phyloP scores from a whole-genome alignment of 1,140 invertebrate species.

The Halesus radiatus region DNA sequence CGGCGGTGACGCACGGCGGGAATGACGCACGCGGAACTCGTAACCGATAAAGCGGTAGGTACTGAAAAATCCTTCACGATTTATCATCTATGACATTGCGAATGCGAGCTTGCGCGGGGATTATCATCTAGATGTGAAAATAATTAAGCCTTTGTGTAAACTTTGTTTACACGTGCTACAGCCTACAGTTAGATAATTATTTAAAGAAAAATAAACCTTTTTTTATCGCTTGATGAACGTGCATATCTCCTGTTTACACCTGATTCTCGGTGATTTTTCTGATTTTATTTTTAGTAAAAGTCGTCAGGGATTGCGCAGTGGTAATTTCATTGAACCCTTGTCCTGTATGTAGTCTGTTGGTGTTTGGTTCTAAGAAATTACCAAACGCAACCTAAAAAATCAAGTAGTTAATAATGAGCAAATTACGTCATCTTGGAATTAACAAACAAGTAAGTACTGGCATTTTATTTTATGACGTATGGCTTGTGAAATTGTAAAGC shows the following conservation, averaged over 20 bases:
- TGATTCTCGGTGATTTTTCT: not conserved
- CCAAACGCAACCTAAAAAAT: no score
- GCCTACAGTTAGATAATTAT: not conserved
- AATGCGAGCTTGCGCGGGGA: not conserved
- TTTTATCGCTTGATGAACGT: not conserved
- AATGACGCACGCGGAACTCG: slow-evolving; percentile 42
- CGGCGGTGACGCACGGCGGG: slow-evolving; percentile 22
- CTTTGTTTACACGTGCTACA: not conserved
- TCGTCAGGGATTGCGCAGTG: no score
- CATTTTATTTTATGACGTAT: no score
- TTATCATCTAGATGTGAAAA: not conserved
- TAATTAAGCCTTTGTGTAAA: slow-evolving; percentile 17
- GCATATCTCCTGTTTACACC: no score
- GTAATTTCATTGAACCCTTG: no score
- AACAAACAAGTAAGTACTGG: no score
- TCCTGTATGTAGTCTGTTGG: no score
- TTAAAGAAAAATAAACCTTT: not conserved
- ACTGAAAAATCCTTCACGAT: slow-evolving; percentile 38
- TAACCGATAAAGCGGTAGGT: slow-evolving; percentile 17
- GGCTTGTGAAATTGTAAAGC: no score
- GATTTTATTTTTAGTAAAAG: not conserved
- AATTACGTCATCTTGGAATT: no score
- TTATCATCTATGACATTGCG: slow-evolving; percentile 31
- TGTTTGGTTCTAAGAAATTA: no score
- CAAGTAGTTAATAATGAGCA: no score